Evolutionary conservation across 2,797 vertebrate genomes (phyloP).

Genomic region (Sebastes diaconus): DNA sequence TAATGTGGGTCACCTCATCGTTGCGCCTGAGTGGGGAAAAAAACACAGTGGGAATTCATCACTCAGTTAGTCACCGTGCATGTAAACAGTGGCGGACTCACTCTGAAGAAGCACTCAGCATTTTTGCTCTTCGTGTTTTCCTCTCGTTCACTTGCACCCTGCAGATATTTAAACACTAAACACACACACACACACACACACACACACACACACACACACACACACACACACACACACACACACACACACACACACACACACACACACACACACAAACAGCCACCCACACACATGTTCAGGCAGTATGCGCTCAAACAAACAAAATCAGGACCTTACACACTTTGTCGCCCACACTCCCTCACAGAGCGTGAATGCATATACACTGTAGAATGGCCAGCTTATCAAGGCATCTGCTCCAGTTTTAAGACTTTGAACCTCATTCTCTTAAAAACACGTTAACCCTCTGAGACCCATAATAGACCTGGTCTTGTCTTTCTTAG

Average conservation of each 20-base stretch:
- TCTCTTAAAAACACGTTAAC: not conserved
- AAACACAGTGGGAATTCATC: constrained; percentile 12
- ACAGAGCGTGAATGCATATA: constrained; percentile 1
- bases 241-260: constrained; percentile 33
- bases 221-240: constrained; percentile 36
- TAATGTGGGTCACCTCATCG: constrained; percentile 92
- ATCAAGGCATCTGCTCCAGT: constrained; percentile 32
- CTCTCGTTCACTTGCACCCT: constrained; percentile 6
- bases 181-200: constrained; percentile 16
- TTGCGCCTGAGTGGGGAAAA: constrained; percentile 75
- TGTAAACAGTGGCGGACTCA: constrained; percentile 3
- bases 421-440: not conserved
- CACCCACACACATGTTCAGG: constrained; percentile 43
- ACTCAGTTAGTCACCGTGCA: not conserved
- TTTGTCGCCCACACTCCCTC: constrained; percentile 31
- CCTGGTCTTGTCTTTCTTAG: no score
- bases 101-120: not conserved
- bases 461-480: no score
- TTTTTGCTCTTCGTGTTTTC: not conserved
- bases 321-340: constrained; percentile 7
- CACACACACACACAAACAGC: constrained; percentile 22
- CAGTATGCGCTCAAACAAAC: constrained; percentile 24
- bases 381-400: constrained; percentile 2
- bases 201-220: constrained; percentile 52
- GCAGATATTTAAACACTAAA: constrained; percentile 24